Evolutionary conservation across 2,797 vertebrate genomes (phyloP).

Genomic region (Kryptolebias ocellatus): DNA sequence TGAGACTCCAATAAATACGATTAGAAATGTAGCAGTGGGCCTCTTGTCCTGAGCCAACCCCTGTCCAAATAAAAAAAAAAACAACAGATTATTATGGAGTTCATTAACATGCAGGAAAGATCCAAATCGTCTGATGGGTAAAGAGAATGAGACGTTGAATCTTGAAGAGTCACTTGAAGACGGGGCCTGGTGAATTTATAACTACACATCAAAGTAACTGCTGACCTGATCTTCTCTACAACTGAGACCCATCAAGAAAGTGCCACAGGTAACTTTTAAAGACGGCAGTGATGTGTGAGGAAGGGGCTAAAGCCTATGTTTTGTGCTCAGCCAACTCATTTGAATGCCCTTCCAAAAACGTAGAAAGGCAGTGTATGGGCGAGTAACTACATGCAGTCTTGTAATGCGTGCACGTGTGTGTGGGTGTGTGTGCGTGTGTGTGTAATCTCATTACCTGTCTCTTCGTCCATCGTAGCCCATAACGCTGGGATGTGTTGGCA

Average conservation of each 20-base stretch:
- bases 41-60: conserved; percentile 44
- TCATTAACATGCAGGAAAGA: conserved; percentile 63
- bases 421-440: conserved; percentile 21
- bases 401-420: conserved; percentile 30
- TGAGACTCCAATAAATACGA: conserved; percentile 16
- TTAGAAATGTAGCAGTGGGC: conserved; percentile 3
- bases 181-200: conserved; percentile 31
- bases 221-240: conserved; percentile 34
- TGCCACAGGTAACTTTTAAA: conserved; percentile 55
- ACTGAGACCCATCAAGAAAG: conserved; percentile 44
- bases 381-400: conserved; percentile 50
- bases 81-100: conserved; percentile 44
- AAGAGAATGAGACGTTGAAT: conserved; percentile 46
- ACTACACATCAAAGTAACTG: conserved; percentile 63
- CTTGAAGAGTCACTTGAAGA: conserved; percentile 50
- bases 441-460: conserved; percentile 73
- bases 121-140: conserved; percentile 41
- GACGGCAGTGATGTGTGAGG: conserved; percentile 30
- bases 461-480: conserved; percentile 61
- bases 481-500: conserved; percentile 61
- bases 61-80: conserved; percentile 30
- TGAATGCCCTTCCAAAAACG: conserved; percentile 69
- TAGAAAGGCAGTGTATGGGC: conserved; percentile 58
- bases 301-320: neutral
- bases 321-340: conserved; percentile 53